Evolutionary conservation across 2,113 vertebrate genomes (phyloP), one percentile per base, ranked within the genome.

Genomic region (Scatophagus argus): DNA sequence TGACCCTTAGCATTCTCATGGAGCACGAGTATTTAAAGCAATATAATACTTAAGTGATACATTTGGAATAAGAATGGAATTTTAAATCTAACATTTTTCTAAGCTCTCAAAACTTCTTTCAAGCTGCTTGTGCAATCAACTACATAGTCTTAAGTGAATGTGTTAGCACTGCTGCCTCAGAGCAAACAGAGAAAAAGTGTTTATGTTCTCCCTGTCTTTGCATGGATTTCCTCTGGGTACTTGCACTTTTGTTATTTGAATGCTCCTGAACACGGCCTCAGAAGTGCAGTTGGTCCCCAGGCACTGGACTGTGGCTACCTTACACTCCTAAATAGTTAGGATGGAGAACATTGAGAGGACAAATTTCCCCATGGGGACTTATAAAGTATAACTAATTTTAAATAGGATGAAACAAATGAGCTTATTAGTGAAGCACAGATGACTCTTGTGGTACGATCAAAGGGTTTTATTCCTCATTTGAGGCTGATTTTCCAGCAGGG

Each of bases 351-450:
- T 56, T 67, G 21, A 44, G 29, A 38, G 60, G 34, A 66, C 64
- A 73, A 16, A 47, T 55, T 32, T 51, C 16, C 70, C 38, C 70
- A 71, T n/a, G 23, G 67, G 65, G 66, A 34, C 34, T 27, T 55
- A 14, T 31, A 39, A 56, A 69, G 67, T 74, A 58, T 74, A 46
- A 68, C 61, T 38, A 60, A 74, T 81, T 74, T 70, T 27, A 67
- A 64, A 79, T 46, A 32, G 59, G 44, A 80, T 82, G 11, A 82
- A 78, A 81, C 76, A 79, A 78, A 84, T 23, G 21, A 81, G 54
- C 39, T 70, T 80, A 56, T 87, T 55, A 83, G 83, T 54, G 49
- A 73, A 68, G 52, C 62, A 82, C 8, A 54, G 58, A 78, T 84
- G 51, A 79, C 63, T 77, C 44, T 62, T 82, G 56, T 54, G 47